Conservation (phyloP, 2,113 vertebrate species). For the Hemichromis elongatus region DNA sequence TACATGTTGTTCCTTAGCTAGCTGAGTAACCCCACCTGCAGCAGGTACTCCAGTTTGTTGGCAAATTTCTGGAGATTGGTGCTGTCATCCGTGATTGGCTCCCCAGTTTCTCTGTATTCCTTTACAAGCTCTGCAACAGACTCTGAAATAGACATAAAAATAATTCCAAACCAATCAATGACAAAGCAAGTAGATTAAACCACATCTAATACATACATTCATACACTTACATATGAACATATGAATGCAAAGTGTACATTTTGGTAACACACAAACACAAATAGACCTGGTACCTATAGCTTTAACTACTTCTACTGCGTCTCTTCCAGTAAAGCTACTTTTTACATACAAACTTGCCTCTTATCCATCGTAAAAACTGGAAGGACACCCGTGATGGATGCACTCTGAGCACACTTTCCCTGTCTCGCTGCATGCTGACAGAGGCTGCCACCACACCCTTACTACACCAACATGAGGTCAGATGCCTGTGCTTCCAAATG, state of each 20-base stretch:
- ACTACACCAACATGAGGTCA: background rate
- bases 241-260: background rate
- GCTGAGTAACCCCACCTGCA: conserved; percentile 79
- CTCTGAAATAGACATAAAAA: conserved; percentile 71
- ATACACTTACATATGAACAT: too few species aligned
- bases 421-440: conserved; percentile 49
- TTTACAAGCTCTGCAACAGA: conserved; percentile 84
- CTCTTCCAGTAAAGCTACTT: background rate
- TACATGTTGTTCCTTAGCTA: background rate
- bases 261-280: background rate
- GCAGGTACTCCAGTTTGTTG: conserved; percentile 92
- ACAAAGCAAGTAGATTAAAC: background rate
- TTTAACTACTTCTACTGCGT: background rate
- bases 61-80: conserved; percentile 91
- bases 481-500: background rate
- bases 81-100: conserved; percentile 93
- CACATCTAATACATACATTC: too few species aligned
- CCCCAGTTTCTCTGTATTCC: conserved; percentile 87
- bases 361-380: conserved; percentile 61
- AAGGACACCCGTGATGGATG: conserved; percentile 52
- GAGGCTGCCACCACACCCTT: conserved; percentile 10
- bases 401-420: conserved; percentile 6
- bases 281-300: background rate
- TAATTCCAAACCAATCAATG: background rate
- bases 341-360: conserved; percentile 49